These are phyloP conservation scores for Arenicola marina DNA, from an alignment of 2,888 invertebrate species.

Conservation along the genomic window DNA sequence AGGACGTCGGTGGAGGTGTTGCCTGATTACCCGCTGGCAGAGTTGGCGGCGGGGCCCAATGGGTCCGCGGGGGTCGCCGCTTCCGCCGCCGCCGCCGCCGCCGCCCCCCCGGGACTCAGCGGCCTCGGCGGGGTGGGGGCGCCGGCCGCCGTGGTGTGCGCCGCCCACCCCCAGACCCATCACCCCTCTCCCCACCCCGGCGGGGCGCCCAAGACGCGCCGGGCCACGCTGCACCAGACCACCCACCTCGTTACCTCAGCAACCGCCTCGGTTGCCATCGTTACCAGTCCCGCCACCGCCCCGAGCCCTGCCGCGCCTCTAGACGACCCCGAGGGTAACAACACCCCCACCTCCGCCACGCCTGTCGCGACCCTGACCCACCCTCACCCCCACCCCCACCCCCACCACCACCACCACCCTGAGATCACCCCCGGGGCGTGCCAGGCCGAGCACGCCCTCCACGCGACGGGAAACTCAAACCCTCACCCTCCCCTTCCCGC, in stretches of 20 bases:
- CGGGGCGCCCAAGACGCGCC: conserved; percentile 1
- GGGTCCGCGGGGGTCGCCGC: background rate
- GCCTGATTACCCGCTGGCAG: conserved; percentile 18
- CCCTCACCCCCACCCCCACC: background rate
- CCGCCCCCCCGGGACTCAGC: too few species aligned
- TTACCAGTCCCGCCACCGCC: conserved; percentile 43
- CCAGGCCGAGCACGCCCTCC: too few species aligned
- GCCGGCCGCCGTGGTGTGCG: background rate
- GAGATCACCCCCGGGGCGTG: too few species aligned
- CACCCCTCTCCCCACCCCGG: background rate
- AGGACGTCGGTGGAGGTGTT: conserved; percentile 32
- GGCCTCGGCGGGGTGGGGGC: background rate
- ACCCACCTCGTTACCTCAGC: background rate
- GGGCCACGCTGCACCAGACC: background rate
- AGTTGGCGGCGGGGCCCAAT: background rate
- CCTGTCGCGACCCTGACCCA: too few species aligned
- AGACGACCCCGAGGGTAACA: background rate
- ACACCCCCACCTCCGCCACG: too few species aligned
- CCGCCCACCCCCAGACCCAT: background rate
- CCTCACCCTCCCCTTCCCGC: conserved; percentile 31
- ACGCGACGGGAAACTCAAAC: background rate
- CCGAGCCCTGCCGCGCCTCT: conserved; percentile 39
- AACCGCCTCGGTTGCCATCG: too few species aligned
- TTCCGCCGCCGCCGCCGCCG: background rate
- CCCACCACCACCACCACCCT: too few species aligned